Percentiles rank a stretch among this genome's conserved stretches.
Evolutionary conservation across 2,797 vertebrate species (phyloP).

Genomic region (Acrocephalus scirpaceus): DNA sequence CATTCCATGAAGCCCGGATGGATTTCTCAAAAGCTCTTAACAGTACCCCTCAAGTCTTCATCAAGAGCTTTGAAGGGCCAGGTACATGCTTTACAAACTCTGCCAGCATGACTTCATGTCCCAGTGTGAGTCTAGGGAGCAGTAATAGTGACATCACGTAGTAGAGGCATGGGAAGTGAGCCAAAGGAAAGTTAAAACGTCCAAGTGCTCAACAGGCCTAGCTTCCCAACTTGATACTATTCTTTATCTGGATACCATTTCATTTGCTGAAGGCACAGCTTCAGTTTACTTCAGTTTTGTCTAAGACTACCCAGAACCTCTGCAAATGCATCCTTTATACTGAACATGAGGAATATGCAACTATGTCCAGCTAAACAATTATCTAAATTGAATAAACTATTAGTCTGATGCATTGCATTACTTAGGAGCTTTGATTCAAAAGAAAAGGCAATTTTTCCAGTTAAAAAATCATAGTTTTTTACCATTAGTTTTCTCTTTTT

Average conservation of each 20-base stretch:
- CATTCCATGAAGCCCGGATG: background rate
- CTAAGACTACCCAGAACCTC: background rate
- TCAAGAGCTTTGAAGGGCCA: background rate
- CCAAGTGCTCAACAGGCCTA: background rate
- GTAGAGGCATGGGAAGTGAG: background rate
- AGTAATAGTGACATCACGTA: accelerated
- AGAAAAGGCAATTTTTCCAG: background rate
- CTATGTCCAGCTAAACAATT: background rate
- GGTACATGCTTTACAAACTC: background rate
- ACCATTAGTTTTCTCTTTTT: background rate
- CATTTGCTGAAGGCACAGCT: background rate
- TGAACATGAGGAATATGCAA: background rate
- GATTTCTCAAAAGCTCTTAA: background rate
- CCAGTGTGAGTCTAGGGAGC: background rate
- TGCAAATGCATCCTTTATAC: background rate
- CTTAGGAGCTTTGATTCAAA: background rate
- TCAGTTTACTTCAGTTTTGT: background rate
- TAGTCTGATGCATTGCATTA: background rate
- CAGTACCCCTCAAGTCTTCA: background rate
- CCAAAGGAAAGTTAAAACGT: background rate
- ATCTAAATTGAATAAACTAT: background rate
- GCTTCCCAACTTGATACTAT: background rate
- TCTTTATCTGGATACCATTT: background rate
- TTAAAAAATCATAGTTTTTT: background rate
- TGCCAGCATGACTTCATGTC: background rate